Conservation (phyloP, 2,113 vertebrate genomes). For the Campylorhamphus procurvoides region DNA sequence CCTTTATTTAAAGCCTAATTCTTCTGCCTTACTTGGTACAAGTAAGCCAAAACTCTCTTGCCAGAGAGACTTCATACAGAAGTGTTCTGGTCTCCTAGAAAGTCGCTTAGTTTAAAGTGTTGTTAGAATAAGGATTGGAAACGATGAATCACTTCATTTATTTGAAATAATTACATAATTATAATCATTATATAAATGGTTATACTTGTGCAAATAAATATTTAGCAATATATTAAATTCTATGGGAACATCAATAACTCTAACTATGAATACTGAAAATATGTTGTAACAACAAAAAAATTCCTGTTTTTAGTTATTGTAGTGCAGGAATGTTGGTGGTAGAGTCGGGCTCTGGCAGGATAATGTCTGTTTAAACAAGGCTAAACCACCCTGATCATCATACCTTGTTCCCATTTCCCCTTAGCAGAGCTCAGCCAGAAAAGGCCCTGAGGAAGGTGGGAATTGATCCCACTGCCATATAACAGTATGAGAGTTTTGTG, state of each 20-base stretch:
- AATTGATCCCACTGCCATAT: not conserved
- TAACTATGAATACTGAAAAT: not conserved
- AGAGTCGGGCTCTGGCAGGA: not conserved
- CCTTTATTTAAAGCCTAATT: not conserved
- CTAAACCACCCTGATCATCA: fast-evolving
- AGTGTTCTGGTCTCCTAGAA: not conserved
- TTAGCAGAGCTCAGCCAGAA: not conserved
- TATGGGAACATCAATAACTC: not conserved
- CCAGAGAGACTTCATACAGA: not conserved
- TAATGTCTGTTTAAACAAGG: not conserved
- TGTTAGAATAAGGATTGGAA: not conserved
- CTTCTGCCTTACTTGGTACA: not conserved
- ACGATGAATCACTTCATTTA: not conserved
- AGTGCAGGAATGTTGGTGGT: not conserved
- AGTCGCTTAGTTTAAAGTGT: not conserved
- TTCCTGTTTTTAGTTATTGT: not conserved
- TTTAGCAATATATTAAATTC: not conserved
- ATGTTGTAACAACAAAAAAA: not conserved
- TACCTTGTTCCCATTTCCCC: not conserved
- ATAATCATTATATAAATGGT: not conserved
- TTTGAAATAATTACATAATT: not conserved
- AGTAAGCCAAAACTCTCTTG: not conserved
- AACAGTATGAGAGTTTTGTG: not conserved
- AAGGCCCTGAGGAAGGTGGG: not conserved
- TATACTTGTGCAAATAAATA: not conserved